A percentile compares a stretch with the other conserved stretches of the same genome.
These are phyloP conservation scores for Cheilosia scutellata DNA, from an alignment of 2,888 invertebrate genomes.

Conservation along the genomic window DNA sequence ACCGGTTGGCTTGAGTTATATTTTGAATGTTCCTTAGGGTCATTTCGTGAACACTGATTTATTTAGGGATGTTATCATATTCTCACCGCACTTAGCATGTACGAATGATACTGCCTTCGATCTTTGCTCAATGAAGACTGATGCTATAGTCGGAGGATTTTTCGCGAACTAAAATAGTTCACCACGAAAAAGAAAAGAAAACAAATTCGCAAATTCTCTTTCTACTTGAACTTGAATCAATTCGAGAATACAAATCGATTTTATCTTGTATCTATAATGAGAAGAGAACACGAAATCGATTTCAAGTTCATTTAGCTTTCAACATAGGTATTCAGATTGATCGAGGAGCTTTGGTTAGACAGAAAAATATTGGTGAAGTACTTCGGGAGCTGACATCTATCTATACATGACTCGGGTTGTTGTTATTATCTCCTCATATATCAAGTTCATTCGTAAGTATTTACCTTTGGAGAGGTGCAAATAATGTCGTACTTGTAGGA, in stretches of 20 bases:
- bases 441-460: neutral
- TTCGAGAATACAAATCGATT: conserved; percentile 46
- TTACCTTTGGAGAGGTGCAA: neutral
- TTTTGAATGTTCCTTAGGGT: neutral
- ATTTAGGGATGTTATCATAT: neutral
- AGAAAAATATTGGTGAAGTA: neutral
- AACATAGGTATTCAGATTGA: conserved; percentile 25
- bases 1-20: too few species aligned
- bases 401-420: neutral
- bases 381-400: conserved; percentile 1
- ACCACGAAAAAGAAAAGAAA: neutral
- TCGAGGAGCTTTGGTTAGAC: conserved; percentile 36
- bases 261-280: conserved; percentile 26
- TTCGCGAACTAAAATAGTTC: conserved; percentile 41
- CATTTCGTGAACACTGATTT: conserved; percentile 4
- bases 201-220: conserved; percentile 24
- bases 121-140: conserved; percentile 35
- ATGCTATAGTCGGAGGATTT: conserved; percentile 34
- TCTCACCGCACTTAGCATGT: neutral
- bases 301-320: conserved; percentile 50
- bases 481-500: neutral
- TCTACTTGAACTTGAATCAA: conserved; percentile 30
- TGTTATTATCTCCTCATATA: neutral
- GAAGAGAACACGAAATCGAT: conserved; percentile 31
- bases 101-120: neutral